phyloP scores from a whole-genome alignment of 2,113 vertebrate genomes.

The Phocoena sinus region DNA sequence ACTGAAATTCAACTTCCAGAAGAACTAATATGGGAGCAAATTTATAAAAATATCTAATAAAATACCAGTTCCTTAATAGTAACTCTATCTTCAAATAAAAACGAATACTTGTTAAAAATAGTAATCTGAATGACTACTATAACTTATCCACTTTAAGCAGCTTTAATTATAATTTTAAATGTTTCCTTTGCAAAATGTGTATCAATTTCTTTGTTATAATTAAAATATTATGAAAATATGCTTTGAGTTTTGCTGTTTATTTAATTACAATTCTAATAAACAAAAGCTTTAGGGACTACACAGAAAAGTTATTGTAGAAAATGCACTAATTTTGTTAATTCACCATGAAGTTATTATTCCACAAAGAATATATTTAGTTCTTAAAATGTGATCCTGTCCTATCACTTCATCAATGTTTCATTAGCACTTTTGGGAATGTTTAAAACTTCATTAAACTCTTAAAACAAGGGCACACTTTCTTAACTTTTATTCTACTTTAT shows the following conservation, averaged over 20 bases:
- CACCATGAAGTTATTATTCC: not conserved
- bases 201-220: not conserved
- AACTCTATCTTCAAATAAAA: not conserved
- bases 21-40: not conserved
- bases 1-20: not conserved
- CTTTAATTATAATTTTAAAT: not conserved
- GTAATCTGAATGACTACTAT: not conserved
- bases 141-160: not conserved
- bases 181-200: not conserved
- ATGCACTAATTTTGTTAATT: not conserved
- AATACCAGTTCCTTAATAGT: not conserved
- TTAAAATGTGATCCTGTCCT: not conserved
- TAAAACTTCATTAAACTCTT: not conserved
- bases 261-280: constrained; percentile 25
- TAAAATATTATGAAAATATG: not conserved
- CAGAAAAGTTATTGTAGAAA: not conserved
- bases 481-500: not conserved
- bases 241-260: not conserved
- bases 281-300: not conserved
- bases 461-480: not conserved
- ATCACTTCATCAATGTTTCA: not conserved
- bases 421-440: not conserved
- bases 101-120: not conserved
- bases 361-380: not conserved
- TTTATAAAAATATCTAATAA: not conserved